Base-by-base conservation (phyloP, 2,113 vertebrate species). In the Sturnira hondurensis region DNA sequence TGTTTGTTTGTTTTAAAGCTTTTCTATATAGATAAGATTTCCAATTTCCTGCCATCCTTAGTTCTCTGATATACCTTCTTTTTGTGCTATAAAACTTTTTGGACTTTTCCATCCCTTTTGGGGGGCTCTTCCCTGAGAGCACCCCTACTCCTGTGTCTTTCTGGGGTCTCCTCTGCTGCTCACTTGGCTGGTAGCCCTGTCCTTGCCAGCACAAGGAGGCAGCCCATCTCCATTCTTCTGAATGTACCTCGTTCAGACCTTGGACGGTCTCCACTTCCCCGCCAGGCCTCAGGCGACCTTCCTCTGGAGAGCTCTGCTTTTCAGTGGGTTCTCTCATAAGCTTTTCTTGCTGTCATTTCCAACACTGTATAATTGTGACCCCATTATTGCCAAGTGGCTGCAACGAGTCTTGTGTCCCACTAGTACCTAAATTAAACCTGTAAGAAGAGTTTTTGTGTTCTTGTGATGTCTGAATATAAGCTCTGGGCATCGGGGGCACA, bases 261-360 rank as follows among this genome's bases (percentile, higher is more conserved):
- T 76, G 89, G 83, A 93, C 94, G 94, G 97, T 96, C 97, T 95
- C 65, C 81, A 96, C 87, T 97, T 94, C 95, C 77, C 43, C 68
- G 74, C 54, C 73, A 81, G 73, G 50, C 71, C 93, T 81, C 92
- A 36, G 20, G 92, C 73, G 86, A 26, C 73, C 50, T 95, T 88
- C 41, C 4, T 47, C 94, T 92, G 70, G 68, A 87, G 89, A 96
- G 36, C 52, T 98, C 96, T 94, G 86, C 92, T 94, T 97, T 94
- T 0, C 0, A 38, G 12, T 97, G 74, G 91, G 93, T 93, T 89
- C 47, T 92, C 92, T 97, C 84, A 93, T 92, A 85, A 89, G 81
- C 94, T 94, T 96, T 97, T 97, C 96, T 97, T 94, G 20, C 95
- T 96, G 92, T 97, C 95, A 94, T 96, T 97, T 94, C 86, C 74